These are phyloP conservation scores for Lepidocyrtoides sp. DNA, from an alignment of 2,888 invertebrate genomes.

Conservation along the genomic window DNA sequence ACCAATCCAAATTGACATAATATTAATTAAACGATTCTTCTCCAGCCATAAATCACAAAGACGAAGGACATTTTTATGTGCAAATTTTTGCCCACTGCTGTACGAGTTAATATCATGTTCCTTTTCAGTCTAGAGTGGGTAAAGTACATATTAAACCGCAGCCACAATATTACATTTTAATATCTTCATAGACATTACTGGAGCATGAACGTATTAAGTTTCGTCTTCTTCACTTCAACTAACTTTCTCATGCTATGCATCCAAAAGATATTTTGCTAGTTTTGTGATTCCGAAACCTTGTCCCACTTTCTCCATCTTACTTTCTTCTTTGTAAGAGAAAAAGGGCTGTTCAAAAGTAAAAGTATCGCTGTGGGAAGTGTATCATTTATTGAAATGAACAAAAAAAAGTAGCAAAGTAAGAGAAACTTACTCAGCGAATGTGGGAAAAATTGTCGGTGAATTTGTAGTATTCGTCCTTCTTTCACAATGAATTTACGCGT, in stretches of 20 bases:
- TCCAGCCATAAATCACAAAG: constrained; percentile 9
- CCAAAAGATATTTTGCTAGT: constrained; percentile 1
- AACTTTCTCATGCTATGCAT: constrained; percentile 3
- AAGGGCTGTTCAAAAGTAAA: constrained; percentile 19
- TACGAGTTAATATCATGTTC: not conserved
- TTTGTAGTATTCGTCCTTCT: constrained; percentile 26
- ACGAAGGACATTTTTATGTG: not conserved
- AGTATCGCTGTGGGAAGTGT: constrained; percentile 38
- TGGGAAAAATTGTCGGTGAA: not conserved
- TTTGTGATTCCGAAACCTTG: constrained; percentile 65
- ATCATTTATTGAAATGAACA: constrained; percentile 58
- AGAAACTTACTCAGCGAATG: constrained; percentile 26
- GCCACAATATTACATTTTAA: not conserved
- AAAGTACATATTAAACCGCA: constrained; percentile 28
- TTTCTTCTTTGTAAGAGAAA: not conserved
- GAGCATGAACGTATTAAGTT: not conserved
- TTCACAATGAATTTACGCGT: not conserved
- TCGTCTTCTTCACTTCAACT: constrained; percentile 20
- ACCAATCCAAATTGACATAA: not conserved
- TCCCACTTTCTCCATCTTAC: constrained; percentile 47
- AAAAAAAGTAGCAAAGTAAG: constrained; percentile 6
- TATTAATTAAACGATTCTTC: not conserved
- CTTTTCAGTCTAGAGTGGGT: not conserved
- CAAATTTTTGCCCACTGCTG: not conserved
- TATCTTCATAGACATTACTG: not conserved